These are phyloP conservation scores for Pteropus alecto DNA, from an alignment of 2,113 vertebrate species.

Conservation along the genomic window DNA sequence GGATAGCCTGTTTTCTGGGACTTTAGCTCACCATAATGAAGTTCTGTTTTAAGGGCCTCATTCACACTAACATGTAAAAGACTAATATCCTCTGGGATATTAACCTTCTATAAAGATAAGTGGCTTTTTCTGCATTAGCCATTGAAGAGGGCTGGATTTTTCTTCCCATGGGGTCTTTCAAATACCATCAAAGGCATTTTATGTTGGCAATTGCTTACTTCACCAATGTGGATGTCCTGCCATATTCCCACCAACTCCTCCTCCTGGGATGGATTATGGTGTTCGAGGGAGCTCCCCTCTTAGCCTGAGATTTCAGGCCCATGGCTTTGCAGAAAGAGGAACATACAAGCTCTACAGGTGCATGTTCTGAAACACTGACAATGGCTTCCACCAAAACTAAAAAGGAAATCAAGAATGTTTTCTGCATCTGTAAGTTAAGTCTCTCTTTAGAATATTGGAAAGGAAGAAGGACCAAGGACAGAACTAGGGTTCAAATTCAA, in stretches of 20 bases:
- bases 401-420: neutral
- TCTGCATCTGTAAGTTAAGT: neutral
- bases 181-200: neutral
- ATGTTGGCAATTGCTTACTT: neutral
- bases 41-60: neutral
- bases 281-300: neutral
- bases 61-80: neutral
- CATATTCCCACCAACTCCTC: neutral
- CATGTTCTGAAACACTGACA: neutral
- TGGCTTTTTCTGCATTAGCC: neutral
- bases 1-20: neutral
- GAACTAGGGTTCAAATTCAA: neutral
- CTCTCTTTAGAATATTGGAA: neutral
- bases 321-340: neutral
- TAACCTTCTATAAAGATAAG: neutral
- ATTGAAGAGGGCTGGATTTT: neutral
- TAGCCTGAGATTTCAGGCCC: neutral
- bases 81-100: neutral
- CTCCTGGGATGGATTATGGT: too few species aligned
- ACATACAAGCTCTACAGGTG: neutral
- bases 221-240: neutral
- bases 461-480: neutral
- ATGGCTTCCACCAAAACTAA: neutral
- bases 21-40: neutral
- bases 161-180: neutral